Evolutionary conservation across 2,113 vertebrate genomes (phyloP).

Genomic region (Macaca nemestrina): DNA sequence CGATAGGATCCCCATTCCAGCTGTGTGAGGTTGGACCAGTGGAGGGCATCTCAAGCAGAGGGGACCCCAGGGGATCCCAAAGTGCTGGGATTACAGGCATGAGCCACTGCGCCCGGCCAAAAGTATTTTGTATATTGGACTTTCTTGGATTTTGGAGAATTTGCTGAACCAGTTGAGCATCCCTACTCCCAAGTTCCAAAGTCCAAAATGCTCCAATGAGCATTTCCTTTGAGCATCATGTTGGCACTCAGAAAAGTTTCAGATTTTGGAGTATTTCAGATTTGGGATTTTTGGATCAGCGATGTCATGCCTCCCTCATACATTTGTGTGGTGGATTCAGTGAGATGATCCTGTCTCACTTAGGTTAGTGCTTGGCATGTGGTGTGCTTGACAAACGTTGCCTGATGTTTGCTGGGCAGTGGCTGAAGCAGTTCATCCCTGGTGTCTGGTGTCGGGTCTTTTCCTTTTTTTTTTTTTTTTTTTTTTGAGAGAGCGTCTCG

Average conservation of each 20-base stretch:
- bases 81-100: too few relatives aligned
- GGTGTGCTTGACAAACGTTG: background rate
- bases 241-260: background rate
- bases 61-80: background rate
- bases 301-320: too few relatives aligned
- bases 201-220: background rate
- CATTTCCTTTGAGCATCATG: background rate
- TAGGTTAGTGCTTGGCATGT: rapidly evolving
- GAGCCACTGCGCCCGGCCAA: rapidly evolving
- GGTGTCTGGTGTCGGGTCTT: background rate
- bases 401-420: background rate
- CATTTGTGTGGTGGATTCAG: background rate
- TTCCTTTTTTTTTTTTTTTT: too few relatives aligned
- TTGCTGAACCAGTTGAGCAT: background rate
- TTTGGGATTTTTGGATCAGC: background rate
- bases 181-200: background rate
- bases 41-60: background rate
- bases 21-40: background rate
- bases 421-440: background rate
- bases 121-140: background rate
- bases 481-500: too few relatives aligned
- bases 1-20: rapidly evolving
- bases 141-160: background rate
- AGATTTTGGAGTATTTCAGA: background rate
- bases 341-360: background rate